A percentile compares a stretch with the other conserved stretches of the same genome.
Conservation (phyloP, 2,113 vertebrate genomes). For the Chlorocebus sabaeus region DNA sequence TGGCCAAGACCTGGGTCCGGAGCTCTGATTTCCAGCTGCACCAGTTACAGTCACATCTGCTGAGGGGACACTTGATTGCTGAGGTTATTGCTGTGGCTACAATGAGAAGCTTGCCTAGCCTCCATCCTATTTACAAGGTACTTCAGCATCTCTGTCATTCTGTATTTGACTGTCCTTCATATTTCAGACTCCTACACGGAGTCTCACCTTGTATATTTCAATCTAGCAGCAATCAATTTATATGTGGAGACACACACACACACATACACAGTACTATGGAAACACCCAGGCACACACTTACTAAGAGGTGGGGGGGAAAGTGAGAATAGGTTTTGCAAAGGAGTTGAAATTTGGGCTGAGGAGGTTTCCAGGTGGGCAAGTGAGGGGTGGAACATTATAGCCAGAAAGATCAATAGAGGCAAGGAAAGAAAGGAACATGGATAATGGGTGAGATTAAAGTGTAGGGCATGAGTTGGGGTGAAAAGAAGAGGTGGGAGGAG, state of each 20-base stretch:
- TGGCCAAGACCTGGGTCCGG: constrained; percentile 87
- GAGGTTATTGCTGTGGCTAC: constrained; percentile 86
- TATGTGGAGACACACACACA: neutral
- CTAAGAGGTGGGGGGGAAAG: neutral
- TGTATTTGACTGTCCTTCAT: neutral
- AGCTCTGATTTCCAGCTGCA: constrained; percentile 87
- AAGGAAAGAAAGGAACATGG: neutral
- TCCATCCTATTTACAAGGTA: constrained; percentile 87
- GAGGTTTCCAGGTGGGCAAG: neutral
- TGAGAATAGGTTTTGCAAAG: neutral
- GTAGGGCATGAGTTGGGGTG: too few relatives aligned
- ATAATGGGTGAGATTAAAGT: neutral
- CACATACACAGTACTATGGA: neutral
- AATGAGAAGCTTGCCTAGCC: constrained; percentile 82
- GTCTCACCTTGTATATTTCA: neutral
- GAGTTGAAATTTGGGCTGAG: neutral
- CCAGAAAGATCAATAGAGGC: neutral
- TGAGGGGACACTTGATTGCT: constrained; percentile 82
- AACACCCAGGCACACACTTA: neutral
- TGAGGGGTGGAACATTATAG: neutral
- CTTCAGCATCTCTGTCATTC: neutral
- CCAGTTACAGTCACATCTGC: constrained; percentile 84
- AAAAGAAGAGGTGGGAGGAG: neutral
- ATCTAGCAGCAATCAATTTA: neutral
- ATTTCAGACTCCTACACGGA: neutral